phyloP scores from a whole-genome alignment of 2,113 vertebrate genomes.

The Willisornis vidua region DNA sequence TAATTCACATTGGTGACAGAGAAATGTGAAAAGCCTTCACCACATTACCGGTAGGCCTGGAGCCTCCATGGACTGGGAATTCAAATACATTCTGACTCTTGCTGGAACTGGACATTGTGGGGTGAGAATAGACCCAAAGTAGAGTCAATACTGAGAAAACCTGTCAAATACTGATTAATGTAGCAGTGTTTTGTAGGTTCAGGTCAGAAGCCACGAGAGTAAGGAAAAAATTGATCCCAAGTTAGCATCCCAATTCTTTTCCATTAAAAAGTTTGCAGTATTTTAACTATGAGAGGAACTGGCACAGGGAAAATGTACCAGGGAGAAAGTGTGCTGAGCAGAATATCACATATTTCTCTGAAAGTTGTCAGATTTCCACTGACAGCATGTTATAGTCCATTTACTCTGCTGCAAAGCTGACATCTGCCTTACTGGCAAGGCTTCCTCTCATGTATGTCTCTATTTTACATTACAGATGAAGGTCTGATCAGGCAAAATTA shows the following conservation, averaged over 20 bases:
- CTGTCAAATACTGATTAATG: not conserved
- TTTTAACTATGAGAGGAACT: not conserved
- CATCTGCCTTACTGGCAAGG: not conserved
- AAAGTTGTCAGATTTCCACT: not conserved
- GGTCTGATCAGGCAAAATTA: not conserved
- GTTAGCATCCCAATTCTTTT: not conserved
- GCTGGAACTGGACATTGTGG: not conserved
- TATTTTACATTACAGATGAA: not conserved
- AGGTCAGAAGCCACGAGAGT: not conserved
- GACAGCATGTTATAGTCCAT: not conserved
- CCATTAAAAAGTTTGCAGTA: not conserved
- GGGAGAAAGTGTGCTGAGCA: not conserved
- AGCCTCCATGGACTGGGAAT: not conserved
- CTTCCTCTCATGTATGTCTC: not conserved
- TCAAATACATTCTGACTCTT: not conserved
- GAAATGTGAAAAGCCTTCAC: not conserved
- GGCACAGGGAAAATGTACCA: not conserved
- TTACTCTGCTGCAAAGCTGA: not conserved
- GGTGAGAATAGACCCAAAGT: not conserved
- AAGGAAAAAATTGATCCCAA: not conserved
- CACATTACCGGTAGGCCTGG: not conserved
- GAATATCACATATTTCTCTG: not conserved
- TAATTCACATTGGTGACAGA: not conserved
- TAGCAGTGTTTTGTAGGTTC: not conserved
- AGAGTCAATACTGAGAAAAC: not conserved